Evolutionary conservation across 2,113 vertebrate species (phyloP), one percentile per base, ranked within the genome.

Genomic region (Psilopsiagon aurifrons): DNA sequence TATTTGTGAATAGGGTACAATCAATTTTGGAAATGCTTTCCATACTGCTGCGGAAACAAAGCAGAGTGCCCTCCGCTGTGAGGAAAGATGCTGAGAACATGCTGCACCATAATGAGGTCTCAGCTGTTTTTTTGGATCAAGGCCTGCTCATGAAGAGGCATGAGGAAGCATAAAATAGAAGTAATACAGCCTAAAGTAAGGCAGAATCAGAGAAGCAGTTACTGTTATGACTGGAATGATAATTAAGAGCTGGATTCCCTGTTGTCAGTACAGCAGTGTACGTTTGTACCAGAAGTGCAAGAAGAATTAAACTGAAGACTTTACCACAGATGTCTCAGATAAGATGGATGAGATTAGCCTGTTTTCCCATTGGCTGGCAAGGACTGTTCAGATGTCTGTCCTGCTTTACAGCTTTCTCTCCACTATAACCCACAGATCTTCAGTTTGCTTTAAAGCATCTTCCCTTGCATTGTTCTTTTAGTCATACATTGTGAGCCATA

Each of bases 181-280:
- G 33, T 41, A 76, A 86, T 59, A 20, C 43, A 89, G 83, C 84
- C 86, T 78, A 9, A 62, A 88, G 77, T n/a, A 69, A 93, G 71
- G 62, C 55, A 71, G 55, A 77, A 86, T 52, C 16, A 70, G 80
- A 89, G 80, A 37, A 89, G 83, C 92, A 89, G 60, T 29, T 64
- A 0, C 52, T 68, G 67, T 69, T 70, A 49, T 66, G 82, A 80
- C 74, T 93, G 33, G 77, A 95, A 92, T 94, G 74, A 49, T 89
- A 91, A 96, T 95, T 51, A 74, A 70, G 92, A 84, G 52, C 76
- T 86, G 64, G 57, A 66, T 85, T 93, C 91, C 70, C 81, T 67
- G 17, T 41, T 94, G 95, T 60, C 73, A 73, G 73, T 28, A 78
- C 47, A 90, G 39, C 47, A 35, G 27, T 13, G 33, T 22, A 28